A percentile compares a stretch with the other conserved stretches of the same genome.
Evolutionary conservation across 2,113 vertebrate species (phyloP).

Genomic region (Pardalotus punctatus): DNA sequence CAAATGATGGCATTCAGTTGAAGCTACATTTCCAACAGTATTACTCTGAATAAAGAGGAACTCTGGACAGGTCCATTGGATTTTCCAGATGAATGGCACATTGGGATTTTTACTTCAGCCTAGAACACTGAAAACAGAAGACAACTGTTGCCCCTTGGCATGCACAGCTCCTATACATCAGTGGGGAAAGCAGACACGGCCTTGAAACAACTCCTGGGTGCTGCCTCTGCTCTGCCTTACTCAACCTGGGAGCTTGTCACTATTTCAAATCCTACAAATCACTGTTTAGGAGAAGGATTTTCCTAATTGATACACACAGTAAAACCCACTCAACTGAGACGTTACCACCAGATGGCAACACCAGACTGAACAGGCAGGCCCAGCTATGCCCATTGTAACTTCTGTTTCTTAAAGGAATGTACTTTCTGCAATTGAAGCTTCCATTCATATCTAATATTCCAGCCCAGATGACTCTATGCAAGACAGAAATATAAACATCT

Average conservation of each 20-base stretch:
- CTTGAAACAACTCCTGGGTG: not conserved
- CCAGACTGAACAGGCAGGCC: not conserved
- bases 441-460: not conserved
- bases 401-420: not conserved
- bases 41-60: not conserved
- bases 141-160: not conserved
- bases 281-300: not conserved
- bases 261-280: not conserved
- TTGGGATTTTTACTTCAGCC: not conserved
- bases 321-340: not conserved
- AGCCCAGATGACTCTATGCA: not conserved
- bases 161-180: not conserved
- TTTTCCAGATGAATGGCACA: not conserved
- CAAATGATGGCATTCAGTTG: not conserved
- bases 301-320: not conserved
- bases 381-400: not conserved
- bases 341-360: constrained; percentile 43
- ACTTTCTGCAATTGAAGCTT: not conserved
- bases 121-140: not conserved
- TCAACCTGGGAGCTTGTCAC: not conserved
- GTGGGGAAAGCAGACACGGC: not conserved
- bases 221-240: not conserved
- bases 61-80: not conserved
- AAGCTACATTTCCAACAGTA: not conserved
- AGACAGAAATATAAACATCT: constrained; percentile 7